phyloP scores from a whole-genome alignment of 2,888 invertebrate genomes.

The Leucania comma region DNA sequence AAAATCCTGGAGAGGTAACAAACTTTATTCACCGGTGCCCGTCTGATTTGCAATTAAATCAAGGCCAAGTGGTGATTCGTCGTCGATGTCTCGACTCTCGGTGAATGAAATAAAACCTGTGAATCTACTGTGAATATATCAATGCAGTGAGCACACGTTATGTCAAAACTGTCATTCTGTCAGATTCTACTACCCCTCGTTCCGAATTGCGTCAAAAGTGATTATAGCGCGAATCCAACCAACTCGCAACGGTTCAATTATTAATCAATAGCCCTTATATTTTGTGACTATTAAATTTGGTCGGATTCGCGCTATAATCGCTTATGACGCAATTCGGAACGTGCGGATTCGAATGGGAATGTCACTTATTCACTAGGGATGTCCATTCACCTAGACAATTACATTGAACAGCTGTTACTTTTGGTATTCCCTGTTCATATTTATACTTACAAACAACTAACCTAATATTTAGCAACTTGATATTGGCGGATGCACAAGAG shows the following conservation, averaged over 20 bases:
- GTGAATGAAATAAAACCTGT: constrained; percentile 15
- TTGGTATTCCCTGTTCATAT: background rate
- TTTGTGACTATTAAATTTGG: too few species aligned
- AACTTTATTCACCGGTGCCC: constrained; percentile 30
- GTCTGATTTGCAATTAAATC: constrained; percentile 5
- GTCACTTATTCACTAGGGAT: constrained; percentile 2
- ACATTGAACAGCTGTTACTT: background rate
- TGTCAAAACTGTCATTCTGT: constrained; percentile 27
- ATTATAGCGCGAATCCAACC: too few species aligned
- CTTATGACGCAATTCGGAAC: too few species aligned
- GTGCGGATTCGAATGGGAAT: background rate
- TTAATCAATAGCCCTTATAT: too few species aligned
- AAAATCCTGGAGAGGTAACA: background rate
- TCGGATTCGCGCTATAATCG: too few species aligned
- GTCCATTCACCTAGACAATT: background rate
- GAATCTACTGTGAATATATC: too few species aligned
- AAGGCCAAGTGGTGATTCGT: background rate
- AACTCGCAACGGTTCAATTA: too few species aligned
- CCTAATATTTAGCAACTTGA: too few species aligned
- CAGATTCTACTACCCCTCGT: too few species aligned
- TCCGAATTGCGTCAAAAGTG: too few species aligned
- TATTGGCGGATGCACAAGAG: too few species aligned
- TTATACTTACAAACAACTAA: too few species aligned
- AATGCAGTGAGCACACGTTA: background rate
- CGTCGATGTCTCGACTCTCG: background rate